Evolutionary conservation across 2,888 invertebrate genomes (phyloP), one percentile per base, ranked within the genome.

Genomic region (Adineta ricciae): DNA sequence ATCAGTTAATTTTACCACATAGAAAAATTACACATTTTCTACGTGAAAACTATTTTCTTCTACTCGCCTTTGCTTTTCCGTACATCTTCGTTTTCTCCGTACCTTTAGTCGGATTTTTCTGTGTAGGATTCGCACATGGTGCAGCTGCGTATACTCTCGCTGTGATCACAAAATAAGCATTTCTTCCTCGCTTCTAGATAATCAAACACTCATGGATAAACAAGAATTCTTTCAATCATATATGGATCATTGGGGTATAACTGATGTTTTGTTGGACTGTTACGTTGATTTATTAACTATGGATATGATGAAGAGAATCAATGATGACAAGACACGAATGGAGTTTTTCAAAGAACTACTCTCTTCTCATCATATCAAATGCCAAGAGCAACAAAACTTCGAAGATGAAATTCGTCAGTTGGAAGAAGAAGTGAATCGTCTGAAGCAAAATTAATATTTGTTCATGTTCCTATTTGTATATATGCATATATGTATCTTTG

Each of bases 221-320:
- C 64, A 64, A 64, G 64, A 64, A 64, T 64, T 64, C 32, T 64
- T 64, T 64, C 64, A 64, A 64, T 64, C 64, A 27, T 64, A 64
- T 36, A 64, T 64, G 64, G 64, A 64, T 64, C 64, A 64, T 64
- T 64, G 64, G 64, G 64, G 64, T 32, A 64, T 64, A 64, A 36
- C 64, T 64, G 64, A 64, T 32, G 64, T 64, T 7, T n/a, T 64
- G 19, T 32, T 64, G 19, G 64, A 64, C 32, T 64, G 64, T 64
- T 64, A 64, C 32, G 64, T 64, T 64, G 64, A 64, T 32, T 32
- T 64, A 64, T 64, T 64, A 64, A 64, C 16, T 8, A 64, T 32
- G 64, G 64, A 64, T 19, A 64, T 64, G 16, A 64, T 36, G 3
- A 27, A 32, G 27, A 27, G 32, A 64, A 64, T 19, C 5, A 64